These are phyloP conservation scores for Helicoverpa armigera DNA, from an alignment of 1,140 invertebrate species.

Conservation along the genomic window DNA sequence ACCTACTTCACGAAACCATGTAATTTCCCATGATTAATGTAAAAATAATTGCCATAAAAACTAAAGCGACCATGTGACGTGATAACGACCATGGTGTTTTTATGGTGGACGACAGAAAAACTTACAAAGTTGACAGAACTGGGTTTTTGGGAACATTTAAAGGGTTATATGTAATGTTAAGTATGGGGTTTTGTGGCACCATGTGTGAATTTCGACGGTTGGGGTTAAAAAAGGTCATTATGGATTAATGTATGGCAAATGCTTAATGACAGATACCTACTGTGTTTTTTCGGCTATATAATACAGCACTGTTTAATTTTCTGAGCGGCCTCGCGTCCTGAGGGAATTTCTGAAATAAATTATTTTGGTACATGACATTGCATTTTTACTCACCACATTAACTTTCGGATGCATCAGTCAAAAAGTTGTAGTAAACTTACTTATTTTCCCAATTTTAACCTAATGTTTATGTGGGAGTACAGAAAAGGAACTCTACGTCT, in stretches of 20 bases:
- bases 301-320: too few relatives aligned
- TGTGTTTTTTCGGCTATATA: too few relatives aligned
- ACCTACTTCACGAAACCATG: neutral
- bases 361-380: too few relatives aligned
- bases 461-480: too few relatives aligned
- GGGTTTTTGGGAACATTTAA: constrained; percentile 22
- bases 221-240: neutral
- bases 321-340: too few relatives aligned
- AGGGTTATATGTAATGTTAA: constrained; percentile 39
- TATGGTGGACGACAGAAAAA: constrained; percentile 34
- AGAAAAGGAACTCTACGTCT: too few relatives aligned
- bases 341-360: too few relatives aligned
- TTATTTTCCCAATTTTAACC: too few relatives aligned
- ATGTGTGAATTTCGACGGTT: constrained; percentile 40
- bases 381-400: too few relatives aligned
- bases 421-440: too few relatives aligned
- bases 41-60: constrained; percentile 57
- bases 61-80: constrained; percentile 46
- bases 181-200: constrained; percentile 19
- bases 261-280: too few relatives aligned
- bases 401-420: too few relatives aligned
- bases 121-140: constrained; percentile 41
- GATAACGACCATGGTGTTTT: constrained; percentile 49
- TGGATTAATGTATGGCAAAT: neutral
- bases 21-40: constrained; percentile 56